Conservation (phyloP, 2,888 invertebrate genomes). For the Dichetophora obliterata region DNA sequence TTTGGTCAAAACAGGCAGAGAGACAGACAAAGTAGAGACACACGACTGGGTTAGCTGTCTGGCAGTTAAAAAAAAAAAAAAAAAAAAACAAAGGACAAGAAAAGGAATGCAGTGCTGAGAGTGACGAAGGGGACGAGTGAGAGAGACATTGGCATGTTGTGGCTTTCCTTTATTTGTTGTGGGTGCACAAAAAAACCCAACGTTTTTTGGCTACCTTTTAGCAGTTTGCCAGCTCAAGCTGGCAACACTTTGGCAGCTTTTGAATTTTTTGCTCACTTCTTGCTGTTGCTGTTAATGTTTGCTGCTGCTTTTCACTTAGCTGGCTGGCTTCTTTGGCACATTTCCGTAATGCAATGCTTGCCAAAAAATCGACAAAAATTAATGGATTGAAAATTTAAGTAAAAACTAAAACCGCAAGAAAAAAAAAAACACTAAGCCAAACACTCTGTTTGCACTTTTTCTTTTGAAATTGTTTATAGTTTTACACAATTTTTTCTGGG, state of each 20-base stretch:
- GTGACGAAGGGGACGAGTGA: no score
- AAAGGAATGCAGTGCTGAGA: no score
- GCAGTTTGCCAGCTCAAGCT: background rate
- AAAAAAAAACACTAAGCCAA: background rate
- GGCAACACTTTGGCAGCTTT: background rate
- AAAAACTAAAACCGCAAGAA: background rate
- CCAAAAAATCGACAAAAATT: background rate
- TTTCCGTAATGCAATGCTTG: conserved; percentile 7
- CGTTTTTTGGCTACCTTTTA: background rate
- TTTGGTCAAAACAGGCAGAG: no score
- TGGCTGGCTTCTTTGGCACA: background rate
- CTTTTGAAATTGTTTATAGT: background rate
- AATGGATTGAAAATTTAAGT: conserved; percentile 16
- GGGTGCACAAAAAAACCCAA: no score
- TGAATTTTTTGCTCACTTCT: background rate
- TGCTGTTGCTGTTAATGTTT: background rate
- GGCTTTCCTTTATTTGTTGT: no score
- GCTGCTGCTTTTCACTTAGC: no score
- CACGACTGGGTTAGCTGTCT: no score
- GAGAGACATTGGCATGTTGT: no score
- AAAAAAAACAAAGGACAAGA: no score
- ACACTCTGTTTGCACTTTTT: background rate
- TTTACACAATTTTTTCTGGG: background rate
- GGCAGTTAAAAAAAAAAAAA: no score
- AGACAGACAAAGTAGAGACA: no score